Evolutionary conservation across 2,113 vertebrate genomes (phyloP), one percentile per base, ranked within the genome.

Genomic region (Poeciliopsis retropinna): DNA sequence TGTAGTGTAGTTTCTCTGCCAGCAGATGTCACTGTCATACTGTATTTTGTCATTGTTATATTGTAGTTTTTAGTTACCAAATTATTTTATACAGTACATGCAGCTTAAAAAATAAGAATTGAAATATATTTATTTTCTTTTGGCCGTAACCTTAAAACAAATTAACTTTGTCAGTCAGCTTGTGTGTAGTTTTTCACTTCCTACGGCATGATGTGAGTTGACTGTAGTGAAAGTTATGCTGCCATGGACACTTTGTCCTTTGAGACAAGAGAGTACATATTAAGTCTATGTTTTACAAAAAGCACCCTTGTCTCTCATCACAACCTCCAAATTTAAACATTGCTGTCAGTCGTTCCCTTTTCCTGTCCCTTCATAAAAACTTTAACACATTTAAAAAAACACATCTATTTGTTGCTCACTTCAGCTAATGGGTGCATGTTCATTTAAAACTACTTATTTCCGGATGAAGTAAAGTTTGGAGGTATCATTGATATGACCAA

Each of bases 11-110:
- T 15, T 14, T 57, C 5, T 19, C 71, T 71, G 32, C 91, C 94
- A 89, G 76, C 34, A 94, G 93, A 80, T 85, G 92, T 87, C 93
- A 86, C 79, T 88, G 62, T 88, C 29, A 82, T 60, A 29, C 12
- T 37, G 34, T n/a, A 69, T 7, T 60, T 70, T 85, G 92, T 87
- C 93, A 86, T 76, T 88, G 62, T 88, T 27, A 82, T 60, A 29
- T 37, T 37, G 34, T n/a, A 69, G 39, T 0, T 3, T 65, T 19
- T 17, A 19, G 54, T 13, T 13, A 3, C 57, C 72, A 27, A 29
- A 73, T 37, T 60, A 47, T 47, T 70, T 31, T 81, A 15, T 6
- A 64, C 67, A 64, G 12, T 6, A 64, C 67, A 64, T 28, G 31
- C 17, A 60, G 31, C 39, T 76, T 78, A 12, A 77, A 78, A 41